These are phyloP conservation scores for Drosophila monieri DNA, from an alignment of 2,888 invertebrate genomes.

Conservation along the genomic window DNA sequence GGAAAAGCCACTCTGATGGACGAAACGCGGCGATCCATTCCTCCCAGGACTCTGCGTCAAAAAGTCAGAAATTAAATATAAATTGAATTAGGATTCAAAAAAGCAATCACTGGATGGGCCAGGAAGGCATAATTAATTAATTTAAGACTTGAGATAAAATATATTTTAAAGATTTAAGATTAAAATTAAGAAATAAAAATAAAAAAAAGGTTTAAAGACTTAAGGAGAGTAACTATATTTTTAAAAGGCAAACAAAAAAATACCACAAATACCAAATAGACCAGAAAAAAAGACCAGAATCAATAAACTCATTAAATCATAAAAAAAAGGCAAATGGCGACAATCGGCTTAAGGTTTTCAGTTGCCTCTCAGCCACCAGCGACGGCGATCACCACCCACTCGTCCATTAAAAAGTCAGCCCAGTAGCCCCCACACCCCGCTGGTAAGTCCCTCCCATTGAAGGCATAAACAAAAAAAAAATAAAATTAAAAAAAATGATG, in stretches of 20 bases:
- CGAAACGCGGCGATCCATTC: background rate
- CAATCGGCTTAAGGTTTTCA: slow-evolving; percentile 24
- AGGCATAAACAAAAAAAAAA: slow-evolving; percentile 26
- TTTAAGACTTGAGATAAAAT: background rate
- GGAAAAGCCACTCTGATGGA: slow-evolving; percentile 6
- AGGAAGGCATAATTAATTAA: slow-evolving; percentile 52
- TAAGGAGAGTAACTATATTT: background rate
- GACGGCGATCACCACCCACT: slow-evolving; percentile 9
- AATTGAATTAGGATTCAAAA: slow-evolving; percentile 75
- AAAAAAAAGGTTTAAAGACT: too few species aligned
- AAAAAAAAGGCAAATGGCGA: slow-evolving; percentile 15
- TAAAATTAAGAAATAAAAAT: too few species aligned
- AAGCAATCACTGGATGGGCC: slow-evolving; percentile 36
- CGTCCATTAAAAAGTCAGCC: background rate
- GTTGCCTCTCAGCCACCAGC: slow-evolving; percentile 9
- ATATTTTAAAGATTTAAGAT: too few species aligned
- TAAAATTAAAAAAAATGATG: background rate
- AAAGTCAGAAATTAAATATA: slow-evolving; percentile 65
- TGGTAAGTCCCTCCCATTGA: background rate
- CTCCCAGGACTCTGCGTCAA: slow-evolving; percentile 20
- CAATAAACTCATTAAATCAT: background rate
- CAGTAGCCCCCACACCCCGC: background rate
- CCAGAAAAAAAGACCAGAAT: slow-evolving; percentile 24
- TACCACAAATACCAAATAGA: slow-evolving; percentile 18
- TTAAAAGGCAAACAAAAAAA: slow-evolving; percentile 17